Conservation (phyloP, 2,888 invertebrate genomes). For the Netelia fuscicornis region DNA sequence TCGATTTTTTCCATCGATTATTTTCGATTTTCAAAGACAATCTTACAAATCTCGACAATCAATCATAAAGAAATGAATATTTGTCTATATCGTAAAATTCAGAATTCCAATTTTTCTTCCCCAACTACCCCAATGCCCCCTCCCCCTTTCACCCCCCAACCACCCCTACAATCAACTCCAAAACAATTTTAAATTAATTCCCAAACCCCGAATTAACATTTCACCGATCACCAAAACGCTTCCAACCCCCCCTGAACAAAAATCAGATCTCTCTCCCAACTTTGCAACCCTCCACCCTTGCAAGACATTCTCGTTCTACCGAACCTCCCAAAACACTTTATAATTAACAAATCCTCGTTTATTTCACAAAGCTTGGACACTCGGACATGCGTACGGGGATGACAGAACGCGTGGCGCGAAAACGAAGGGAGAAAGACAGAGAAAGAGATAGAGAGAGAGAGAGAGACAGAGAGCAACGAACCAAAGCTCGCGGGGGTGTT, state of each 20-base stretch:
- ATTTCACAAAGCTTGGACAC: constrained; percentile 28
- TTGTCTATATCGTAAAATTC: no score
- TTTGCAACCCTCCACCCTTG: background rate
- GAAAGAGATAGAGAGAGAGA: background rate
- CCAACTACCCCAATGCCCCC: no score
- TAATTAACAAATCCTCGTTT: constrained; percentile 29
- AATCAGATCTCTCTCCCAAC: background rate
- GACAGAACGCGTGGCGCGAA: constrained; percentile 2
- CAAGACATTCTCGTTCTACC: no score
- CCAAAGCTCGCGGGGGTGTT: constrained; percentile 31
- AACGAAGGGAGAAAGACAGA: constrained; percentile 3
- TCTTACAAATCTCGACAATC: no score
- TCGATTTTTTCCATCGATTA: no score
- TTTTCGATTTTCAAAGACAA: no score
- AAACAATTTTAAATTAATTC: no score
- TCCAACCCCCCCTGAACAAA: background rate
- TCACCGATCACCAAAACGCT: background rate
- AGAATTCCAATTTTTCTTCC: no score
- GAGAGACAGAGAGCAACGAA: background rate
- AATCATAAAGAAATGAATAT: no score
- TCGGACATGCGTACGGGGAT: constrained; percentile 37
- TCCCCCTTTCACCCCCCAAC: no score
- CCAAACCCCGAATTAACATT: background rate
- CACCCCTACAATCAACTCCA: no score
- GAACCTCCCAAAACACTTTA: background rate